phyloP scores from a whole-genome alignment of 2,888 invertebrate species.

The Eupithecia subumbrata region DNA sequence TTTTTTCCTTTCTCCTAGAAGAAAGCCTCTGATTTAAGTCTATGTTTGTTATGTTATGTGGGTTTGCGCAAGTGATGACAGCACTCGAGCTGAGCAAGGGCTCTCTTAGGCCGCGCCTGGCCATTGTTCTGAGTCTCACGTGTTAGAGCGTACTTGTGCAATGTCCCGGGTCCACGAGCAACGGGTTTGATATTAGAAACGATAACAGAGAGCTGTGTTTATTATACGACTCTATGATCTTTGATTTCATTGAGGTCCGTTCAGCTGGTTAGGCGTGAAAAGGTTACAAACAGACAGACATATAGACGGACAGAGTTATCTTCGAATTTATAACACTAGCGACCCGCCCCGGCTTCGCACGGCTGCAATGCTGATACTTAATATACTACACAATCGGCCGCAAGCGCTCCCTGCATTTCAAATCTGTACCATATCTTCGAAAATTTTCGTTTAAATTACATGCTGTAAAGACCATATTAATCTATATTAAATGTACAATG shows the following conservation, averaged over 20 bases:
- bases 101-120: conserved; percentile 39
- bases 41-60: conserved; percentile 11
- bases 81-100: conserved; percentile 39
- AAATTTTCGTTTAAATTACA: no score
- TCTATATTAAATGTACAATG: no score
- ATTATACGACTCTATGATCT: background rate
- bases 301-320: no score
- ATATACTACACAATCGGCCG: no score
- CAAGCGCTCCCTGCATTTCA: no score
- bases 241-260: background rate
- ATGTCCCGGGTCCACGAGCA: conserved; percentile 10
- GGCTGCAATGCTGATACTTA: no score
- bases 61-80: conserved; percentile 44
- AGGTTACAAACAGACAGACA: no score
- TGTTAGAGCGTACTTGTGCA: conserved; percentile 23
- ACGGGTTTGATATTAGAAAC: background rate
- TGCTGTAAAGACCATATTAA: no score
- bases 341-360: no score
- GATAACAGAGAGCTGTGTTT: background rate
- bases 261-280: no score
- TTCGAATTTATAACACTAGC: no score
- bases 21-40: background rate
- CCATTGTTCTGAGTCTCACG: conserved; percentile 41
- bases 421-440: no score
- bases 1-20: background rate